These are phyloP conservation scores for Digitonthophagus gazella DNA, from an alignment of 2,888 invertebrate species.

Conservation along the genomic window DNA sequence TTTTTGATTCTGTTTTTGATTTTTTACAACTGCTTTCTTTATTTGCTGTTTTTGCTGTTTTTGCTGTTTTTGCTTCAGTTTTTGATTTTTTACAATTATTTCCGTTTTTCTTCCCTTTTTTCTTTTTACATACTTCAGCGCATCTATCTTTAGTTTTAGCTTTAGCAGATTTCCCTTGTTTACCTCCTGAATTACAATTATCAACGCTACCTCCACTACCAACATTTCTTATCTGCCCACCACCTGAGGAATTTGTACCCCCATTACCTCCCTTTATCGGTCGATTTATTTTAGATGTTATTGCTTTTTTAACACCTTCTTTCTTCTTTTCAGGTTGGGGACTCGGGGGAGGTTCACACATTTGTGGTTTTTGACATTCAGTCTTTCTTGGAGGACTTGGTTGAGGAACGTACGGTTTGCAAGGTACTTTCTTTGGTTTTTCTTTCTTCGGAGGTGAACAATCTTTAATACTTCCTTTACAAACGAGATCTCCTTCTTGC, in stretches of 20 bases:
- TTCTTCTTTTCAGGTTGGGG: slow-evolving; percentile 14
- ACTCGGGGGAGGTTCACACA: neutral
- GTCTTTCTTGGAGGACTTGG: slow-evolving; percentile 1
- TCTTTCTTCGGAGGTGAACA: neutral
- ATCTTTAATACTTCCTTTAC: neutral
- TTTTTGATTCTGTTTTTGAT: neutral
- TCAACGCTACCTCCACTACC: neutral
- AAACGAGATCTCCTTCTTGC: neutral
- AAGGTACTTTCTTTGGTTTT: neutral
- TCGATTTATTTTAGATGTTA: neutral
- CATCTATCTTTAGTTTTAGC: neutral
- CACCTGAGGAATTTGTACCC: neutral
- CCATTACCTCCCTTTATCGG: neutral
- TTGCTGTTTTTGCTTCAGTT: neutral
- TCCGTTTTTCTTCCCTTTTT: slow-evolving; percentile 5
- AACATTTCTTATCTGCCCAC: neutral
- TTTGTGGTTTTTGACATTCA: neutral
- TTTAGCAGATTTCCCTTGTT: neutral
- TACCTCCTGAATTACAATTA: no score
- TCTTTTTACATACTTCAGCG: neutral
- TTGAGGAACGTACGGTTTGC: neutral
- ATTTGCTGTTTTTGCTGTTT: neutral
- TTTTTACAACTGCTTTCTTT: neutral
- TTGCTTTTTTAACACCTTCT: neutral
- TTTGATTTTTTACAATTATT: no score